phyloP scores from a whole-genome alignment of 2,888 invertebrate species.

The Eugnorisma glareosa region DNA sequence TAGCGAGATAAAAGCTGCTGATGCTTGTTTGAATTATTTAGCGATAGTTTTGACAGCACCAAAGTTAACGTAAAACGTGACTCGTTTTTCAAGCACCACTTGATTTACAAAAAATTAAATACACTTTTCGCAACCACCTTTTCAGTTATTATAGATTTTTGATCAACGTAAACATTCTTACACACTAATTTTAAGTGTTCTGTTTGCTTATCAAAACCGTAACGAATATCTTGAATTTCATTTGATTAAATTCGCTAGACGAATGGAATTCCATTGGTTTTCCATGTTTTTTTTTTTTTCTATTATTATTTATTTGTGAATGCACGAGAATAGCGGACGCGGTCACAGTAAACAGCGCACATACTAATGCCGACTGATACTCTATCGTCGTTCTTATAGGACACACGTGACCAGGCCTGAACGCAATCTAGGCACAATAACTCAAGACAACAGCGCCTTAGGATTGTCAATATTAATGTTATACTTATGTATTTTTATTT shows the following conservation, averaged over 20 bases:
- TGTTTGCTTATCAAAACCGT: slow-evolving; percentile 37
- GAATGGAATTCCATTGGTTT: slow-evolving; percentile 38
- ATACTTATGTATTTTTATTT: slow-evolving; percentile 22
- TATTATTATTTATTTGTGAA: slow-evolving; percentile 38
- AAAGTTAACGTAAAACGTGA: slow-evolving; percentile 19
- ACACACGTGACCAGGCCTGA: slow-evolving; percentile 37
- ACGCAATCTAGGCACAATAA: slow-evolving; percentile 54
- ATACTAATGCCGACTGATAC: slow-evolving; percentile 52
- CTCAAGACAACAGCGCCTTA: slow-evolving; percentile 36
- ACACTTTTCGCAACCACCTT: slow-evolving; percentile 15
- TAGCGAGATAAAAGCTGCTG: slow-evolving; percentile 38
- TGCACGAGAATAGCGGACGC: slow-evolving; percentile 30
- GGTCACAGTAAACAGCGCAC: slow-evolving; percentile 51
- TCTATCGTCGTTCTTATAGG: slow-evolving; percentile 56
- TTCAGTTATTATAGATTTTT: slow-evolving; percentile 7
- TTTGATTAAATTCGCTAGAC: slow-evolving; percentile 33
- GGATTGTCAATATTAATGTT: slow-evolving; percentile 35
- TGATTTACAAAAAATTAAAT: slow-evolving; percentile 4
- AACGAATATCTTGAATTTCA: slow-evolving; percentile 27
- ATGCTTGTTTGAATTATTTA: slow-evolving; percentile 35
- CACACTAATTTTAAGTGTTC: slow-evolving; percentile 35
- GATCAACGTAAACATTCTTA: slow-evolving; percentile 24
- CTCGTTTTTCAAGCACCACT: neutral
- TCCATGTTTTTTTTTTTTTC: slow-evolving; percentile 28
- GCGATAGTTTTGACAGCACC: neutral